phyloP scores from a whole-genome alignment of 2,888 invertebrate genomes.

The Pachycephus smyrnensis region DNA sequence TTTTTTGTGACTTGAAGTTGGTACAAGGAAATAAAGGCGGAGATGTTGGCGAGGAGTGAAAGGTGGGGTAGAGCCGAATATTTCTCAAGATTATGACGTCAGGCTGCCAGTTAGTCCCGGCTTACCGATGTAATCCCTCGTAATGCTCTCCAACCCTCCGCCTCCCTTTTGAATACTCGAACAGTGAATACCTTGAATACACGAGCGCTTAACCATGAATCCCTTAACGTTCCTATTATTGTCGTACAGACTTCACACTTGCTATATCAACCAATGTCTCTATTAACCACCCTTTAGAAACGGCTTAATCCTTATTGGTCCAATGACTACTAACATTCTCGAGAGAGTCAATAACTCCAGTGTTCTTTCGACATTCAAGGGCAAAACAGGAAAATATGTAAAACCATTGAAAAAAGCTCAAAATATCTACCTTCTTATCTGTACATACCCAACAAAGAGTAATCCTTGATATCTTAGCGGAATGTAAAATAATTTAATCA shows the following conservation, averaged over 20 bases:
- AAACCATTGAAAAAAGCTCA: background rate
- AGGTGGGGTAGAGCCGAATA: conserved; percentile 49
- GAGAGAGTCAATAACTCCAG: background rate
- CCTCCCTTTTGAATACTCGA: background rate
- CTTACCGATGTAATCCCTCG: conserved; percentile 66
- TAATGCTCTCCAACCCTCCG: conserved; percentile 47
- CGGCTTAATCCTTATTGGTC: background rate
- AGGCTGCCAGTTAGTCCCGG: conserved; percentile 61
- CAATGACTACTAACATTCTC: background rate
- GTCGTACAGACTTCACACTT: background rate
- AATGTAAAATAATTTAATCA: background rate
- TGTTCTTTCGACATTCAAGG: background rate
- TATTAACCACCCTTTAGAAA: background rate
- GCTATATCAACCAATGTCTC: background rate
- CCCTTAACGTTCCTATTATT: background rate
- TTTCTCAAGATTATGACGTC: conserved; percentile 66
- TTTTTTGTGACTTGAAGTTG: background rate
- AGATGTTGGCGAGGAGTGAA: background rate
- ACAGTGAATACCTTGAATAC: background rate
- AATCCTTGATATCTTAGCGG: background rate
- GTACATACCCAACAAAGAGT: background rate
- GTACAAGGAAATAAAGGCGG: background rate
- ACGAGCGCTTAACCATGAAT: background rate
- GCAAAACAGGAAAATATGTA: background rate
- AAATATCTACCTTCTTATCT: background rate